Base-by-base conservation (phyloP, 1,140 invertebrate species). In the Platyura marginata region DNA sequence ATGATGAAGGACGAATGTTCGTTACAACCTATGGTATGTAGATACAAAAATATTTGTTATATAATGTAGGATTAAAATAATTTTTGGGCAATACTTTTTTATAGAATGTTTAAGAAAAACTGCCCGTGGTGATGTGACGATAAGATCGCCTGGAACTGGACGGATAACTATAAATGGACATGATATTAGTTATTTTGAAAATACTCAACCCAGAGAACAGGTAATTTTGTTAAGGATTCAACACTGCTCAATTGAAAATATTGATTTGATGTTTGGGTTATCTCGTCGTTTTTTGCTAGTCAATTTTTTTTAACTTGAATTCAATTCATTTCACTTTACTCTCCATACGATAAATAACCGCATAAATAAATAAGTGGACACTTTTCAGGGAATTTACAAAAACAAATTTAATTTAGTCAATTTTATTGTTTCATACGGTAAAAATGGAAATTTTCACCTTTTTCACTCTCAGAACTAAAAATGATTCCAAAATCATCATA, bases 91-190 rank as follows among this genome's bases (percentile, higher is more conserved):
- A 29, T 44, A 49, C 43, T 44, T 50, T 51, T 57, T 56, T 53
- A 20, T 47, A 82, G 84, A 79, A 54, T 79, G 73, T 54, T 56
- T 73, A 39, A 69, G 84, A 45, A 93, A 92, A 61, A 62, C 59
- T 39, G 68, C 79, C 1, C 63, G 66, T 49, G 87, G 70, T 1
- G 55, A 67, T 48, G 81, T 87, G 0, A 81, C 68, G 15, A 52
- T 89, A 2, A 64, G 59, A 41, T 65, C 67, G 29, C 77, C 86
- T 41, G 91, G 91, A 15, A 77, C 79, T 25, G 91, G 91, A 11
- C 70, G 77, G 53, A 73, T 94, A 43, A 72, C 60, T 19, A 82
- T 95, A 35, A 93, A 95, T 65, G 81, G 76, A 15, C 49, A 77
- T 50, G 72, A 77, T 50, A 70, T 91, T n/a, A 67, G 66, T 2